A percentile compares a stretch with the other conserved stretches of the same genome.
These are phyloP conservation scores for Philopotamus ludificatus DNA, from an alignment of 1,140 invertebrate genomes.

Conservation along the genomic window DNA sequence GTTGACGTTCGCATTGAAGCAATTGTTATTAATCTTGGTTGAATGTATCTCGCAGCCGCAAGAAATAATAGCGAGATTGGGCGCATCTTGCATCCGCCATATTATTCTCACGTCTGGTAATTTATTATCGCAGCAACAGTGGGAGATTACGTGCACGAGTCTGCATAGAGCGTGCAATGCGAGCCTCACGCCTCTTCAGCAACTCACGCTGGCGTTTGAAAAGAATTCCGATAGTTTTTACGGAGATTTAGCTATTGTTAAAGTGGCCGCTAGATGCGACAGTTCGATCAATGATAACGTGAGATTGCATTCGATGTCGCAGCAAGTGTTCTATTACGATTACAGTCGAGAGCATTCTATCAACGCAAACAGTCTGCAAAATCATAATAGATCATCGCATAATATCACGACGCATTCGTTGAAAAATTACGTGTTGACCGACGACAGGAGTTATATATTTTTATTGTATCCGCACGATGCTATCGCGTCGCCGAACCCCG, in stretches of 20 bases:
- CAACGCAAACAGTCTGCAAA: slow-evolving; percentile 41
- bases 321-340: slow-evolving; percentile 73
- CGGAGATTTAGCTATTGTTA: slow-evolving; percentile 88
- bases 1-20: slow-evolving; percentile 79
- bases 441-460: slow-evolving; percentile 86
- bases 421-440: slow-evolving; percentile 56
- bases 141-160: slow-evolving; percentile 78
- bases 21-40: slow-evolving; percentile 81
- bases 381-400: slow-evolving; percentile 44
- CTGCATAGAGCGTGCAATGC: slow-evolving; percentile 80
- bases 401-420: slow-evolving; percentile 49
- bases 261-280: slow-evolving; percentile 86
- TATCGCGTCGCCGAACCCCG: slow-evolving; percentile 70
- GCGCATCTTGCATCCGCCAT: slow-evolving; percentile 91
- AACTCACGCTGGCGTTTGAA: slow-evolving; percentile 84
- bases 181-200: slow-evolving; percentile 78
- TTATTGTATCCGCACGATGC: slow-evolving; percentile 80
- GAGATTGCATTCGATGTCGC: slow-evolving; percentile 78
- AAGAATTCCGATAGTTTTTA: slow-evolving; percentile 90
- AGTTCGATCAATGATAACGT: slow-evolving; percentile 78
- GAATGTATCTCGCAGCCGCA: slow-evolving; percentile 88
- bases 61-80: slow-evolving; percentile 83
- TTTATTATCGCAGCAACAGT: slow-evolving; percentile 75
- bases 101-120: slow-evolving; percentile 81
- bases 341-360: slow-evolving; percentile 50